These are phyloP conservation scores for Dendrolimus kikuchii DNA, from an alignment of 1,140 invertebrate species.

Conservation along the genomic window DNA sequence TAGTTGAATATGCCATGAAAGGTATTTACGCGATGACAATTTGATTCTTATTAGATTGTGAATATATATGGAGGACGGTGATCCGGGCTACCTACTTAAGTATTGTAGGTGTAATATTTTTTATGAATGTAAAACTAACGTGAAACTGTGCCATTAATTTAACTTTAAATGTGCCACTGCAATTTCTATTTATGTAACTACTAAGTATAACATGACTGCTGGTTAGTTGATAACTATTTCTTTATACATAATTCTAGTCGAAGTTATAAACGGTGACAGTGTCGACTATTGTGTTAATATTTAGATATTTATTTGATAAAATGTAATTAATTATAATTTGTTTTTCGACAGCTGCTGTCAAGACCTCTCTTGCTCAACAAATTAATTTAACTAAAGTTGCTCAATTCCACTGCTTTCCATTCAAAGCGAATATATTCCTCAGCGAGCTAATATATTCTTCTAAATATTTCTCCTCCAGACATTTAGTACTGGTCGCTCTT, in stretches of 20 bases:
- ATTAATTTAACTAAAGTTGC: constrained; percentile 65
- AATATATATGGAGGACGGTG: constrained; percentile 22
- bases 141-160: constrained; percentile 71
- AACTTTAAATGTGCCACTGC: constrained; percentile 67
- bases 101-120: constrained; percentile 51
- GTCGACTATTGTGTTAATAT: constrained; percentile 37
- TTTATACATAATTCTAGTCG: constrained; percentile 63
- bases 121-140: constrained; percentile 67
- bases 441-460: neutral
- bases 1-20: neutral
- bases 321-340: constrained; percentile 8
- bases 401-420: constrained; percentile 46
- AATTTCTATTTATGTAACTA: constrained; percentile 42
- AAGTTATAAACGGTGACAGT: constrained; percentile 44
- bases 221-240: constrained; percentile 61
- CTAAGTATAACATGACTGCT: constrained; percentile 65
- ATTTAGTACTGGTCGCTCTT: too few relatives aligned
- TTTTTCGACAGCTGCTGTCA: constrained; percentile 50
- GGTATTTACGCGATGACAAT: constrained; percentile 5
- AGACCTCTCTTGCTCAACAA: constrained; percentile 58
- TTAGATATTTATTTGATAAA: constrained; percentile 1
- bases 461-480: too few relatives aligned
- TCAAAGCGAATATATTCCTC: constrained; percentile 8
- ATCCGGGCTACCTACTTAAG: constrained; percentile 30
- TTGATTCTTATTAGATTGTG: constrained; percentile 11